Conservation (phyloP, 2,797 vertebrate genomes). For the Pangasius mekongensis region DNA sequence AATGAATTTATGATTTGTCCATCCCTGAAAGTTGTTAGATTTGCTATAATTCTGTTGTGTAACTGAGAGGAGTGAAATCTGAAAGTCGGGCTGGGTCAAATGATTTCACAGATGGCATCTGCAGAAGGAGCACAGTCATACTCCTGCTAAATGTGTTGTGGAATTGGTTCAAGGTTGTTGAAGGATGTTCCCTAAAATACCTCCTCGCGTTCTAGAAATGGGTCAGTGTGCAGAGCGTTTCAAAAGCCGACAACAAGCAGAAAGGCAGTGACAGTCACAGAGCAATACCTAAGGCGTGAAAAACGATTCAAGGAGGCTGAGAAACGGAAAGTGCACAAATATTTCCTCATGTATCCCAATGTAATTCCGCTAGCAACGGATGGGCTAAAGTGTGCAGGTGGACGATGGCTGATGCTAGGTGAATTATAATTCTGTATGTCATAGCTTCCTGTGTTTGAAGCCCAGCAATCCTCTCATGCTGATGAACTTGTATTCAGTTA, state of each 20-base stretch:
- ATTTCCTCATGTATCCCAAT: background rate
- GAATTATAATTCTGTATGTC: background rate
- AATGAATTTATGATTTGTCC: background rate
- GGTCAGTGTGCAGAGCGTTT: conserved; percentile 56
- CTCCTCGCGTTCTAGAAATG: conserved; percentile 50
- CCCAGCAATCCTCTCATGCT: background rate
- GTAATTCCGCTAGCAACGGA: background rate
- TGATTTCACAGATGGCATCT: background rate
- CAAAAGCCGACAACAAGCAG: conserved; percentile 22
- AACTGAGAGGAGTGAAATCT: background rate
- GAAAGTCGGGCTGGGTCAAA: background rate
- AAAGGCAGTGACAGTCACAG: background rate
- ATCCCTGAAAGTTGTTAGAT: background rate
- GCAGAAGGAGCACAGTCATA: background rate
- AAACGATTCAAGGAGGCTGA: background rate
- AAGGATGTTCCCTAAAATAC: conserved; percentile 59
- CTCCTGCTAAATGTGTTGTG: conserved; percentile 27
- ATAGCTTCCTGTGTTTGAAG: background rate
- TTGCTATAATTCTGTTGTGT: background rate
- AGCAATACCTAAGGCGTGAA: conserved; percentile 1
- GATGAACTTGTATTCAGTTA: background rate
- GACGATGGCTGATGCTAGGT: background rate
- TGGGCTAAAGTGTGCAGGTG: background rate
- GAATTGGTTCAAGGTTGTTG: conserved; percentile 55
- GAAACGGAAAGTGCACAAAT: background rate